Conservation (phyloP, 2,888 invertebrate species). For the Sceliomorpha sp. region DNA sequence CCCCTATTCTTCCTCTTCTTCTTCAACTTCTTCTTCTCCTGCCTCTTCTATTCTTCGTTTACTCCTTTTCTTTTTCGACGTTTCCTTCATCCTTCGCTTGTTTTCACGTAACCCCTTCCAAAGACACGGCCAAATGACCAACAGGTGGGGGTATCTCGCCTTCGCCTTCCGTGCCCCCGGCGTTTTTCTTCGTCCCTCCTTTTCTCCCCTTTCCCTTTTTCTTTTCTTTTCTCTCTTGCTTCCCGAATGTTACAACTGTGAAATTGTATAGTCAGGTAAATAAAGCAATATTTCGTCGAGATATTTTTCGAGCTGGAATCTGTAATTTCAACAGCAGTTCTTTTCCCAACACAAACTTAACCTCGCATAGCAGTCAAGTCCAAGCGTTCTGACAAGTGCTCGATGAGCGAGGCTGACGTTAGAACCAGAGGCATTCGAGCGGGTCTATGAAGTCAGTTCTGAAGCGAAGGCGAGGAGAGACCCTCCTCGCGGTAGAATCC, state of each 20-base stretch:
- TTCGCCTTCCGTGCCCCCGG: conserved; percentile 30
- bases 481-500: conserved; percentile 52
- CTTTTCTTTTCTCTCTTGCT: too few species aligned
- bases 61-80: conserved; percentile 48
- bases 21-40: too few species aligned
- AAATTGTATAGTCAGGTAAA: too few species aligned
- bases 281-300: too few species aligned
- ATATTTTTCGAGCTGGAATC: too few species aligned
- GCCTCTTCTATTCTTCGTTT: conserved; percentile 16
- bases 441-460: neutral
- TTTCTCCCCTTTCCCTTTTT: conserved; percentile 7
- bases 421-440: neutral
- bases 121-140: conserved; percentile 18
- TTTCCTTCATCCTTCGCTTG: conserved; percentile 45
- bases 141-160: conserved; percentile 28
- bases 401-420: too few species aligned
- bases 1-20: too few species aligned
- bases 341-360: too few species aligned
- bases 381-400: too few species aligned
- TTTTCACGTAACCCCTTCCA: conserved; percentile 41
- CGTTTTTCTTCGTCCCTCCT: conserved; percentile 1
- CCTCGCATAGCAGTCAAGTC: too few species aligned
- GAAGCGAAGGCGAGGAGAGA: neutral
- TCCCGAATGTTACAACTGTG: too few species aligned
- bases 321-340: too few species aligned